Evolutionary conservation across 2,797 vertebrate genomes (phyloP).

Genomic region (Pelochelys cantorii): DNA sequence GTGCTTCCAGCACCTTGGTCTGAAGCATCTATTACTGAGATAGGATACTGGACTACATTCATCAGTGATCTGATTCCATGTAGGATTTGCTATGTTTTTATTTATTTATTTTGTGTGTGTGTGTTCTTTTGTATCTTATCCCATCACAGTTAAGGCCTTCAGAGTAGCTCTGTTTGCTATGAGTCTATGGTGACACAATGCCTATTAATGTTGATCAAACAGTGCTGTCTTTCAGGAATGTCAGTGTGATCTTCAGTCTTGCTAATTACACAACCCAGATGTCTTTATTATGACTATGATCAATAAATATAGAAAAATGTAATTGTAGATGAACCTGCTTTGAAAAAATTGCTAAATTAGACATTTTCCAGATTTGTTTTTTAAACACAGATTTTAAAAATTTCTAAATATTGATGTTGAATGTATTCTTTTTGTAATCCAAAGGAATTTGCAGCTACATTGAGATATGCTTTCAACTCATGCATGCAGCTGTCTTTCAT

Average conservation of each 20-base stretch:
- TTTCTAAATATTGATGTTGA: not conserved
- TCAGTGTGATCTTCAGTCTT: slow-evolving; percentile 12
- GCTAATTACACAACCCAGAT: slow-evolving; percentile 19
- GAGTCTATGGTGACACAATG: not conserved
- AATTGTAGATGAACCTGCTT: slow-evolving; percentile 50
- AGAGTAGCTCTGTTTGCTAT: not conserved
- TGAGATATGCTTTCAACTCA: not conserved
- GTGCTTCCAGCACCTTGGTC: slow-evolving; percentile 14
- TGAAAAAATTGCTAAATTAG: not conserved
- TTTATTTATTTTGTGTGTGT: not conserved
- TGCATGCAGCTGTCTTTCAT: not conserved
- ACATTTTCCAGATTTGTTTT: not conserved
- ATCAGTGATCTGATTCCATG: not conserved
- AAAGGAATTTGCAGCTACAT: not conserved
- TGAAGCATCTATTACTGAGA: slow-evolving; percentile 18
- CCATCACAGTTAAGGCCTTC: not conserved
- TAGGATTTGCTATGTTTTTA: slow-evolving; percentile 16
- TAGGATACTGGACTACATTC: not conserved
- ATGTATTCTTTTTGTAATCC: slow-evolving; percentile 5
- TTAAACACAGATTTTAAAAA: slow-evolving; percentile 18
- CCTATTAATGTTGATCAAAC: not conserved
- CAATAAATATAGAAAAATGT: slow-evolving; percentile 55
- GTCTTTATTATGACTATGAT: slow-evolving; percentile 54
- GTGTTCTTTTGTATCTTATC: slow-evolving; percentile 24
- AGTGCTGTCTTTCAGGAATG: not conserved